phyloP scores from a whole-genome alignment of 1,140 invertebrate species.

The Drosophila sp. region DNA sequence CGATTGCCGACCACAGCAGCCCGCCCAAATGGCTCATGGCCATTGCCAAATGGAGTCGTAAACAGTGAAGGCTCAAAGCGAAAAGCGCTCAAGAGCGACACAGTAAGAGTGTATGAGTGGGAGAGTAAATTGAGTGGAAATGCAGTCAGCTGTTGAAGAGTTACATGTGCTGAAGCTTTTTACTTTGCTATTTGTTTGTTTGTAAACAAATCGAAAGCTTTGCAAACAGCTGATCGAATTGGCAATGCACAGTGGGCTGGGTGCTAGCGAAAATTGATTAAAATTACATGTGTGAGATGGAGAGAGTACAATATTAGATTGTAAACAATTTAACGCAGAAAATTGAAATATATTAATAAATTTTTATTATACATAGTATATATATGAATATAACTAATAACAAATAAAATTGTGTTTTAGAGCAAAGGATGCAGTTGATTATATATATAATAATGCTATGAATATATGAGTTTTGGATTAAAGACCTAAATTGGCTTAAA shows the following conservation, averaged over 20 bases:
- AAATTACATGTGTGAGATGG: no score
- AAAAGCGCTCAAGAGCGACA: slow-evolving; percentile 42
- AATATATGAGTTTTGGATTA: no score
- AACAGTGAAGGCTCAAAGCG: slow-evolving; percentile 1
- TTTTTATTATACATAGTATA: no score
- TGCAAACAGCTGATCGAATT: slow-evolving; percentile 27
- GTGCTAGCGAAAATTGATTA: background rate
- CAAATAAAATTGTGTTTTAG: no score
- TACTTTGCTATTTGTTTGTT: slow-evolving; percentile 45
- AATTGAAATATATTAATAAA: no score
- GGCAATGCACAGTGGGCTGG: slow-evolving; percentile 43
- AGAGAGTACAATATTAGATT: no score
- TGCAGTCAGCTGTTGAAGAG: slow-evolving; percentile 22
- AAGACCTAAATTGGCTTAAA: no score
- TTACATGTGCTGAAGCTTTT: slow-evolving; percentile 54
- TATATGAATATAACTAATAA: no score
- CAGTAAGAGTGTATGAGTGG: background rate
- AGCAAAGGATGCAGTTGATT: no score
- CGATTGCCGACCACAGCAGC: slow-evolving; percentile 28
- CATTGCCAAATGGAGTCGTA: slow-evolving; percentile 36
- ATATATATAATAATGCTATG: no score
- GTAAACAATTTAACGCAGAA: no score
- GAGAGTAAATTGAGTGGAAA: background rate
- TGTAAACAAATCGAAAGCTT: slow-evolving; percentile 73
- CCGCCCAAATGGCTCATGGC: slow-evolving; percentile 17